These are phyloP conservation scores for Apus apus DNA, from an alignment of 2,113 vertebrate species.

Conservation along the genomic window DNA sequence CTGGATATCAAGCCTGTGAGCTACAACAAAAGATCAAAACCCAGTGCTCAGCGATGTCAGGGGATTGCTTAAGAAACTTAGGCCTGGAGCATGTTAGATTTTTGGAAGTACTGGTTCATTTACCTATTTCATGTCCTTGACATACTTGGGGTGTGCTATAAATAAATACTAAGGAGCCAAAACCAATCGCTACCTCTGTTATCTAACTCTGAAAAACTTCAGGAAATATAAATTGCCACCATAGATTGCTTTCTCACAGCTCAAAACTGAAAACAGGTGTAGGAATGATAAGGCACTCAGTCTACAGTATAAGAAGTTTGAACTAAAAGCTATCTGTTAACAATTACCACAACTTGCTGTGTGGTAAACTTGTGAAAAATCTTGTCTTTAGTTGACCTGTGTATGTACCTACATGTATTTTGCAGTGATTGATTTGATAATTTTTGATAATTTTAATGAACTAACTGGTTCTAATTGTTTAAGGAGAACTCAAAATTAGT, in stretches of 20 bases:
- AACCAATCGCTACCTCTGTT: background rate
- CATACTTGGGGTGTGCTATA: rapidly evolving
- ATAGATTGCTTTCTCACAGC: background rate
- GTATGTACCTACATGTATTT: background rate
- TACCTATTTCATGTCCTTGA: background rate
- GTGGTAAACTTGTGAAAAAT: background rate
- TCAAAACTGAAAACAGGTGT: background rate
- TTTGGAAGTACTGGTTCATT: background rate
- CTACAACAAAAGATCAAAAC: background rate
- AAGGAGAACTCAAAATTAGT: background rate
- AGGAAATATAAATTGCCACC: background rate
- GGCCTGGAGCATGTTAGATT: background rate
- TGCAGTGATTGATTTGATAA: background rate
- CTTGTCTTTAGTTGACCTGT: background rate
- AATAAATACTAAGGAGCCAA: background rate
- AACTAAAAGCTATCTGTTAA: background rate
- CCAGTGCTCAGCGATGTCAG: background rate
- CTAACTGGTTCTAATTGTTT: background rate
- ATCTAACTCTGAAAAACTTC: background rate
- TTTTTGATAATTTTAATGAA: background rate
- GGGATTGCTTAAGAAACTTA: background rate
- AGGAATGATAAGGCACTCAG: background rate
- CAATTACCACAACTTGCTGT: background rate
- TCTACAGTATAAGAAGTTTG: background rate
- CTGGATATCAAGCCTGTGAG: background rate